Evolutionary conservation across 2,888 invertebrate genomes (phyloP), one percentile per base, ranked within the genome.

Genomic region (Lasius platythorax): DNA sequence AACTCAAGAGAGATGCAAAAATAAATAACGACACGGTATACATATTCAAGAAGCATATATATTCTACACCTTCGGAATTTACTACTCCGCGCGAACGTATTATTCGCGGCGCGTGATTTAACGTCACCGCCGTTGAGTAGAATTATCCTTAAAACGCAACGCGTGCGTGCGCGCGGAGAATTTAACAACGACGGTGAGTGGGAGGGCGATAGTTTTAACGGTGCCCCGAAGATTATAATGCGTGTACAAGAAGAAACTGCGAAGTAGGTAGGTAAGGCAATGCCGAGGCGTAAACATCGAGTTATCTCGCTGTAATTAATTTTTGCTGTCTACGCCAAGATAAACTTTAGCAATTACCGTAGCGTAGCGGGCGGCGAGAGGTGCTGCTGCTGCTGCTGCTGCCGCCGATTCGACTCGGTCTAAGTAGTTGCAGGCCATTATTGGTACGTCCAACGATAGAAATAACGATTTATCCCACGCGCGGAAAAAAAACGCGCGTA

Each of bases 291-390:
- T 82, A 83, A 89, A 88, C 84, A 85, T 84, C 83, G 81, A 79
- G 85, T 81, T 86, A 89, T 87, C 83, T 85, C 67, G 43, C 63
- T 76, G 87, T 90, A 90, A 90, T 90, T 89, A 90, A 90, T 90
- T 90, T 90, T 89, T 88, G 82, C 87, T 90, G 89, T 89, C 90
- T 87, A 85, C 85, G 72, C 58, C 82, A 88, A 89, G 90, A 89
- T 90, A 90, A 90, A 90, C 85, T 90, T 88, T 90, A 83, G 87
- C 89, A 90, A 90, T 90, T 90, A 90, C 76, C 86, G 85, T 89
- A 87, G 82, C 82, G 56, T 61, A 74, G 82, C 76, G 63, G 37
- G 68, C 8, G 40, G 63, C n/a, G 53, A 28, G 63, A 53, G 53
- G 53, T 53, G 50, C 12, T 63, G 58, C 40, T 28, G 53, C 46